Base-by-base conservation (phyloP, 1,140 invertebrate genomes). In the Dufourea novaeangliae region DNA sequence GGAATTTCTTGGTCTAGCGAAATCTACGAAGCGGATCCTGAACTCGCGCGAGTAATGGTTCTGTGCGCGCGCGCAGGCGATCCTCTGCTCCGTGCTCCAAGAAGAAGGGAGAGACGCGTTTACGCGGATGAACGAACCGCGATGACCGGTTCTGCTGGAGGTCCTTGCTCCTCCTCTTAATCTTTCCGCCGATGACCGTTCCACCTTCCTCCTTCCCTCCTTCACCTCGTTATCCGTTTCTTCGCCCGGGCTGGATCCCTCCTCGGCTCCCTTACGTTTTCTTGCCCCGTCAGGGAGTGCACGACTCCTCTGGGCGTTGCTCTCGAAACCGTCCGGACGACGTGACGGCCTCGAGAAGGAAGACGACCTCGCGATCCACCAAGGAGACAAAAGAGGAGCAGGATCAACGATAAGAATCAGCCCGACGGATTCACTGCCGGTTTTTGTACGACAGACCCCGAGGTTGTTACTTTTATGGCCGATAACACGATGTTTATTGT, bases 81-180 rank as follows among this genome's bases (percentile, higher is more conserved):
- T 79, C 57, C 3, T 73, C 68, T 59, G 44, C 44, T 3, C 12
- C 39, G 81, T 68, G 77, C n/a, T n/a, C n/a, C n/a, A n/a, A n/a
- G n/a, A n/a, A n/a, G n/a, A n/a, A n/a, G 64, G 70, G 69, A 72
- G 80, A 72, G 80, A 72, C 76, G 81, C 69, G 78, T 85, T 86
- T 83, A 84, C 82, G 79, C 59, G 84, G 39, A 86, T 62, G 72
- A 68, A 75, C 72, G 67, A 75, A 79, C 74, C 73, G 76, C 78
- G 82, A 84, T 86, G 84, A 86, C 85, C 85, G 81, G 85, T 86
- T 84, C 71, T 82, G 78, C 74, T 57, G 62, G 75, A 86, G 81
- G 82, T 87, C 80, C 79, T 86, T 86, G 84, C 80, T 85, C 82
- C 83, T 83, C 80, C 82, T 79, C 74, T 84, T 82, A 86, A 86